Evolutionary conservation across 2,113 vertebrate genomes (phyloP), one percentile per base, ranked within the genome.

Genomic region (Hydrochoerus hydrochaeris): DNA sequence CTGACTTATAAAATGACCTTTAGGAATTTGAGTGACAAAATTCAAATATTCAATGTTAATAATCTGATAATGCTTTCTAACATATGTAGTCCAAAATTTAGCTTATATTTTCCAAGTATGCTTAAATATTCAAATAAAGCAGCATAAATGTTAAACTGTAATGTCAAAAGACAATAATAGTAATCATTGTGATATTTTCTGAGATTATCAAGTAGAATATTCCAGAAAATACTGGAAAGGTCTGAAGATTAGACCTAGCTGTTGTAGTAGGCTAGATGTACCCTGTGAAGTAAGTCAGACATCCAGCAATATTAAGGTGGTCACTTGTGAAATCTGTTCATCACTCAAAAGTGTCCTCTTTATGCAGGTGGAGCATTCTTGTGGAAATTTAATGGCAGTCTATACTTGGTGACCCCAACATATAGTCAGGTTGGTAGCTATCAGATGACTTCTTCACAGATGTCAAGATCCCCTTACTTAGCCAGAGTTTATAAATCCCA

Each of bases 1-100:
- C 49, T 86, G 6, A 35, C 95, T 95, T 81, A n/a, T 63, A 78
- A 62, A 5, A 88, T 71, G 24, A 32, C 28, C 46, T 88, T 94
- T 17, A 80, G 28, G 12, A 75, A 85, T 60, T 9, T 87, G 32
- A 71, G 60, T 73, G 57, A 19, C 19, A 92, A 62, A 78, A 58
- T 58, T 84, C 52, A 92, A 67, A 84, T 75, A 54, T 28, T 77
- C n/a, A 12, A 32, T 28, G 57, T 60, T 38, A 65, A 73, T 38
- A 81, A 92, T 63, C 20, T 88, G 52, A 82, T 81, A 95, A 41
- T 67, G 7, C 88, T 90, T 87, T 58, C 24, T 62, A 85, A 86
- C 41, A 90, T 52, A 26, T 78, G 57, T 0, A 41, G 1, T 57
- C 12, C 14, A 78, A 80, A 20, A 20, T 65, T 80, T 85, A 90